Conservation (phyloP, 2,113 vertebrate species). For the Heloderma charlesbogerti region DNA sequence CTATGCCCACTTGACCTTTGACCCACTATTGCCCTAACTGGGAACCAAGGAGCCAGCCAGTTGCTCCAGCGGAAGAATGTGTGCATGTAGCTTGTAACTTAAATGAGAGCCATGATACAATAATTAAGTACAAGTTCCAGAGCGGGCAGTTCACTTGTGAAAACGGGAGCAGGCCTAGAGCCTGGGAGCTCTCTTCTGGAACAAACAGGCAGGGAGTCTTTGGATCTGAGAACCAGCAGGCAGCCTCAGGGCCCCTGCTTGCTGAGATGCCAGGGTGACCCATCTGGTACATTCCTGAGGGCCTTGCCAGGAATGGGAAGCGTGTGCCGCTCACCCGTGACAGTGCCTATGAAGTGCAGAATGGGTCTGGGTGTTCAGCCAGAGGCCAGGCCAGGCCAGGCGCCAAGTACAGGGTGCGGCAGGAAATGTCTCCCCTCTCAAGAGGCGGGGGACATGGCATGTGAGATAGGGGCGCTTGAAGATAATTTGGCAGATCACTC, state of each 20-base stretch:
- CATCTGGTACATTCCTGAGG: fast-evolving
- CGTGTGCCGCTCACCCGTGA: constrained; percentile 26
- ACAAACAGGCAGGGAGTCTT: neutral
- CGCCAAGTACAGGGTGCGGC: neutral
- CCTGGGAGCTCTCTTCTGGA: neutral
- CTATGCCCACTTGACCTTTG: neutral
- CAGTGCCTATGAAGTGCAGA: constrained; percentile 45
- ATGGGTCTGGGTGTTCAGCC: constrained; percentile 34
- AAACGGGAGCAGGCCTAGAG: neutral
- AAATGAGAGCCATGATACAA: neutral
- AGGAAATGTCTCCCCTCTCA: constrained; percentile 4
- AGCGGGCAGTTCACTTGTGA: neutral
- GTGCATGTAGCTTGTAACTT: neutral
- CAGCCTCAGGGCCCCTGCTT: fast-evolving
- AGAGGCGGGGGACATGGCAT: constrained; percentile 1
- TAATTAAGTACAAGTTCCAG: neutral
- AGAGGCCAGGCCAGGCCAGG: neutral
- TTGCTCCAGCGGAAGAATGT: neutral
- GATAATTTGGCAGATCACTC: neutral
- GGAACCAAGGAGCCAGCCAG: neutral
- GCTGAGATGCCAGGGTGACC: neutral
- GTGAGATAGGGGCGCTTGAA: neutral
- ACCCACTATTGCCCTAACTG: neutral
- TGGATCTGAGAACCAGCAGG: neutral
- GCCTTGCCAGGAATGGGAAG: neutral